Evolutionary conservation across 2,888 invertebrate species (phyloP).

Genomic region (Latrodectus elegans): DNA sequence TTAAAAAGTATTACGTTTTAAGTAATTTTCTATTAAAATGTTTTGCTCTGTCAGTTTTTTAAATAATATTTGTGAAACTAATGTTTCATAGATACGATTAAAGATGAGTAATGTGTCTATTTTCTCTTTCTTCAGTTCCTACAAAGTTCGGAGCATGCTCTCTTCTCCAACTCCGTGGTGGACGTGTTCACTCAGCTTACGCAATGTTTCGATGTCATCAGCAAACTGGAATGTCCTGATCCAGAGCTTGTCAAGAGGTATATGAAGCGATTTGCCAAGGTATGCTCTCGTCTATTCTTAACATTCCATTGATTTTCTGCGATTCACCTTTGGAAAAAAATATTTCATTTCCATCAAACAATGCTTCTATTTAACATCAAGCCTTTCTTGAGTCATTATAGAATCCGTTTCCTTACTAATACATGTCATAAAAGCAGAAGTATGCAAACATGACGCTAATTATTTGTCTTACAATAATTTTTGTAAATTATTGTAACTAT

Average conservation of each 20-base stretch:
- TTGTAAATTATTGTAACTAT: no score
- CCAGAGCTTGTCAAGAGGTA: conserved; percentile 99
- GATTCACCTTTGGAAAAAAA: neutral
- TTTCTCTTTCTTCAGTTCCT: conserved; percentile 85
- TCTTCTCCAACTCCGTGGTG: conserved; percentile 99
- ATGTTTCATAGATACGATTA: no score
- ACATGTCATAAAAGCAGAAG: neutral
- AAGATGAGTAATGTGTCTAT: no score
- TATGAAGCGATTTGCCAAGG: conserved; percentile 98
- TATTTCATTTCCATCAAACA: neutral
- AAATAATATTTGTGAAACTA: no score
- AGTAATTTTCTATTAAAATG: no score
- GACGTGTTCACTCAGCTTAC: conserved; percentile 99
- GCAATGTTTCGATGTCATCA: conserved; percentile 99
- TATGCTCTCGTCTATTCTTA: conserved; percentile 67
- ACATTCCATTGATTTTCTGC: neutral
- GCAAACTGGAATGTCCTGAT: conserved; percentile 98
- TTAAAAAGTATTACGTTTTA: no score
- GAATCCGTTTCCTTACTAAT: neutral
- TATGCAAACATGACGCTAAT: neutral
- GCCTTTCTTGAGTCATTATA: neutral
- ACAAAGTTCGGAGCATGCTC: conserved; percentile 97
- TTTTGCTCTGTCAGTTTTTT: no score
- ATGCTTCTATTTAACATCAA: neutral
- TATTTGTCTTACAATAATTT: no score